Percentiles rank a stretch among this genome's conserved stretches.
Evolutionary conservation across 2,888 invertebrate species (phyloP).

Genomic region (Ophion ventricosus): DNA sequence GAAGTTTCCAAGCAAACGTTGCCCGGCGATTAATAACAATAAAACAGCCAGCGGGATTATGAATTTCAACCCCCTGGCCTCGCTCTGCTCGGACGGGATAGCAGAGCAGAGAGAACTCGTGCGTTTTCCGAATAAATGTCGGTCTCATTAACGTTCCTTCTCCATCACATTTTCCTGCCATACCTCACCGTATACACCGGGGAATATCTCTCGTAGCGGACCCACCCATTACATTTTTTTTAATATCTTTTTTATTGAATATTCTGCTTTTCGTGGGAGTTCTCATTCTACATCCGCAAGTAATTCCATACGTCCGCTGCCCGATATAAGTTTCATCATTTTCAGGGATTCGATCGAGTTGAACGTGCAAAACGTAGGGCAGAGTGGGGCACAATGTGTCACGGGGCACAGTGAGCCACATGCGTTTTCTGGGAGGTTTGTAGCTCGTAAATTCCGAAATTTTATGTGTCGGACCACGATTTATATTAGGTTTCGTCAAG

Average conservation of each 20-base stretch:
- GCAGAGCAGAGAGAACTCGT: not conserved
- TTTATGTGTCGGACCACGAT: no score
- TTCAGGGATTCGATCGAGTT: not conserved
- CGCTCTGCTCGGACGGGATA: slow-evolving; percentile 8
- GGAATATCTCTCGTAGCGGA: not conserved
- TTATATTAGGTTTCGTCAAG: no score
- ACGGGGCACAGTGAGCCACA: no score
- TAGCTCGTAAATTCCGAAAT: no score
- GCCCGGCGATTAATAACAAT: slow-evolving; percentile 53
- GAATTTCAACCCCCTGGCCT: not conserved
- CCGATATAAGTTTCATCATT: not conserved
- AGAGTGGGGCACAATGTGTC: no score
- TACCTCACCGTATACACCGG: slow-evolving; percentile 1
- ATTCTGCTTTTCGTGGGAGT: slow-evolving; percentile 25
- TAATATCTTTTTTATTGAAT: slow-evolving; percentile 33
- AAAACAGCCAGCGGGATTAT: slow-evolving; percentile 42
- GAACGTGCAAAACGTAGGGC: slow-evolving; percentile 23
- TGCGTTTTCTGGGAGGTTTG: no score
- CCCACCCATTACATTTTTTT: not conserved
- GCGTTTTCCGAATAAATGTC: slow-evolving; percentile 53
- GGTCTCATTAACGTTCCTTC: slow-evolving; percentile 56
- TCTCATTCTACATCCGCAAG: slow-evolving; percentile 39
- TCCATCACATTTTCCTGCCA: slow-evolving; percentile 11
- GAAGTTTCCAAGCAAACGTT: not conserved
- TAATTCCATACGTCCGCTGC: slow-evolving; percentile 30